Evolutionary conservation across 1,140 invertebrate species (phyloP).

Genomic region (Euglossa dilemma): DNA sequence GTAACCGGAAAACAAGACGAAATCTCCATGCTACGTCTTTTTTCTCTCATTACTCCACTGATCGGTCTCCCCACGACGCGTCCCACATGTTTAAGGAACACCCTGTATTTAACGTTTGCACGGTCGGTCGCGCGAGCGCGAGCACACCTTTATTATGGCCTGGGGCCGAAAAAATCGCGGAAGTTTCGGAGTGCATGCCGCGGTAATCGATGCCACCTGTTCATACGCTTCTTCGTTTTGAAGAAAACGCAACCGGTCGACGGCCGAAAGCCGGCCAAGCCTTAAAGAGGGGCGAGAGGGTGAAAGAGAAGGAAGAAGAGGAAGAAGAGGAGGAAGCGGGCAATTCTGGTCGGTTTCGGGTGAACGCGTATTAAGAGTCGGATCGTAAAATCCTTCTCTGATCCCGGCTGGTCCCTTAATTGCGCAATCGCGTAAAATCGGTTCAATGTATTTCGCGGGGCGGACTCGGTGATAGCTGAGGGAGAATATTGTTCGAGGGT

Average conservation of each 20-base stretch:
- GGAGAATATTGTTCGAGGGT: neutral
- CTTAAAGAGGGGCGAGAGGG: too few relatives aligned
- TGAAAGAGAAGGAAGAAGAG: neutral
- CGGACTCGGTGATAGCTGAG: neutral
- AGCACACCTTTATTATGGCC: conserved; percentile 52
- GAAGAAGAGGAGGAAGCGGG: neutral
- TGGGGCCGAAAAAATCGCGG: conserved; percentile 60
- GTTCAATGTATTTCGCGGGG: neutral
- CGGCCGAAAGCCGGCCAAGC: neutral
- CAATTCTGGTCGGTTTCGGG: conserved; percentile 10
- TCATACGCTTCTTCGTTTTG: conserved; percentile 51
- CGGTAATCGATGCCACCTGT: conserved; percentile 70
- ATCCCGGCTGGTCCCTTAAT: neutral
- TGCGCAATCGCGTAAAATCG: conserved; percentile 16
- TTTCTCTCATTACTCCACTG: conserved; percentile 8
- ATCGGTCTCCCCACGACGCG: neutral
- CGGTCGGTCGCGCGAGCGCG: conserved; percentile 21
- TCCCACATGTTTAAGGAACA: conserved; percentile 2
- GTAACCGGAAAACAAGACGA: conserved; percentile 2
- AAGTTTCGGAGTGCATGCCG: conserved; percentile 67
- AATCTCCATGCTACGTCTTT: too few relatives aligned
- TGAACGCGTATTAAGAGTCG: conserved; percentile 20
- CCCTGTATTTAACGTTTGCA: conserved; percentile 50
- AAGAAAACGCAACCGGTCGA: conserved; percentile 42
- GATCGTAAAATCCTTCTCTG: conserved; percentile 23